A percentile compares a stretch with the other conserved stretches of the same genome.
phyloP scores from a whole-genome alignment of 2,113 vertebrate genomes.

The Corydoras maculifer region DNA sequence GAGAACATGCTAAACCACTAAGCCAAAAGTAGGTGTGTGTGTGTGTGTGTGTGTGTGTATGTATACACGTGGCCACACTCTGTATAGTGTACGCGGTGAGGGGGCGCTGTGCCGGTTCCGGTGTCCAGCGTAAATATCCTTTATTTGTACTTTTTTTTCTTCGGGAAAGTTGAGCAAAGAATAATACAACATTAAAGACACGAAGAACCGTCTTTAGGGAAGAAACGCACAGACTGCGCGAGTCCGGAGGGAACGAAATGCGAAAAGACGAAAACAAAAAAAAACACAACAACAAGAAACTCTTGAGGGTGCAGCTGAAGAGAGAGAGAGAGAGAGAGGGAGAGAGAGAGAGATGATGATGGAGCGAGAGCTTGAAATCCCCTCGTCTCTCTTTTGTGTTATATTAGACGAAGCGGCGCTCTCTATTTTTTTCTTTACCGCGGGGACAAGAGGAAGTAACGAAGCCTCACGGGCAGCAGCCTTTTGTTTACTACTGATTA shows the following conservation, averaged over 20 bases:
- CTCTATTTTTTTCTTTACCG: constrained; percentile 1
- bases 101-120: too few relatives aligned
- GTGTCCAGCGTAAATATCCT: too few relatives aligned
- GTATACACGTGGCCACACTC: too few relatives aligned
- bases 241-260: background rate
- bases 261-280: constrained; percentile 3
- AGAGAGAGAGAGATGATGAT: background rate
- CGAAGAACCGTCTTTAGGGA: too few relatives aligned
- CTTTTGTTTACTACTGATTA: constrained; percentile 28
- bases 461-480: constrained; percentile 9
- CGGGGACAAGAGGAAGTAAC: constrained; percentile 4
- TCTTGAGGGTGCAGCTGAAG: too few relatives aligned
- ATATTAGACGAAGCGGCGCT: background rate
- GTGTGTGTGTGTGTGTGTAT: background rate
- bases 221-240: background rate
- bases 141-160: too few relatives aligned
- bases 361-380: background rate
- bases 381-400: background rate
- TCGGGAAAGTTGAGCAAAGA: background rate
- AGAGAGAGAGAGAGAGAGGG: background rate
- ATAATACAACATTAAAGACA: background rate
- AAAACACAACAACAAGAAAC: too few relatives aligned
- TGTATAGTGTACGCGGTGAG: too few relatives aligned
- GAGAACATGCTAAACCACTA: too few relatives aligned
- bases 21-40: constrained; percentile 53